Evolutionary conservation across 2,797 vertebrate species (phyloP), one percentile per base, ranked within the genome.

Genomic region (Poeciliopsis gracilis): DNA sequence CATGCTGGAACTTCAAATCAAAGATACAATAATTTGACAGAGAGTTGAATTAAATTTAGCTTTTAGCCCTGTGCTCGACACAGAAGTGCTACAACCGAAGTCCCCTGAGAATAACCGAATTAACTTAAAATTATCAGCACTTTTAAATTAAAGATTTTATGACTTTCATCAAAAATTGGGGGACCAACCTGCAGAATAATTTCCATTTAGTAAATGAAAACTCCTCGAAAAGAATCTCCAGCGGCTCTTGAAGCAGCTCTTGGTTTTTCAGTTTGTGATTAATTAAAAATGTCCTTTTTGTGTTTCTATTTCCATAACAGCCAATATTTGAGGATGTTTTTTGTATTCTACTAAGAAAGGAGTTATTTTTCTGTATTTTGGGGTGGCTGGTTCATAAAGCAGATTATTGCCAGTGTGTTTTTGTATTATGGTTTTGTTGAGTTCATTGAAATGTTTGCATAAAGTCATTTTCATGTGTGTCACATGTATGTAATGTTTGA

Each of bases 21-120:
- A 53, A 77, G 82, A 84, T 83, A 77, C 77, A 79, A 71, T 81
- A 88, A 90, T 90, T 88, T 87, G 89, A 93, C 86, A 81, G 78
- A 28, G 89, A 82, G 72, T 80, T 45, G 36, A 82, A 87, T 89
- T 86, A 80, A 82, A 87, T 80, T 85, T 79, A 75, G 76, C 78
- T 73, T 36, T 81, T 43, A 71, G 55, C 79, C 69, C 15, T 5
- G 66, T 46, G 83, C 67, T 45, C 28, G 86, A 73, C 33, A 66
- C 51, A 25, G 20, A 25, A 51, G 76, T 51, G 51, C 47, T 33
- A 13, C 45, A 2, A 6, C n/a, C 9, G 12, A 33, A 66, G 57
- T 11, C 59, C 45, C n/a, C n/a, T n/a, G 41, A 30, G 57, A 41
- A 67, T 71, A 63, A 78, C 36, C 61, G 18, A 72, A 46, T 49